Evolutionary conservation across 2,113 vertebrate species (phyloP).

Genomic region (Aptenodytes patagonicus): DNA sequence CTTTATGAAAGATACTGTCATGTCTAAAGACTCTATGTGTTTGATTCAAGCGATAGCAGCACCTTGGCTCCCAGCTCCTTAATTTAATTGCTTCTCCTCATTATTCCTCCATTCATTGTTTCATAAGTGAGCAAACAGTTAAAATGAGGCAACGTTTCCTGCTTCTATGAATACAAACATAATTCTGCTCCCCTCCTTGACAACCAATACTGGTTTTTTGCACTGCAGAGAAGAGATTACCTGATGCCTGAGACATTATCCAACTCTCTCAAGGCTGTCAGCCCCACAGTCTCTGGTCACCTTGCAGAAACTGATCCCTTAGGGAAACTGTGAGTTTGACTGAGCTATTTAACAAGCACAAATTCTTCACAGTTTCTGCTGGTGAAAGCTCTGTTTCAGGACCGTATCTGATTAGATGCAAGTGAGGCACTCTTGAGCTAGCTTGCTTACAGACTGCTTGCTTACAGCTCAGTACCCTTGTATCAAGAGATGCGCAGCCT

Average conservation of each 20-base stretch:
- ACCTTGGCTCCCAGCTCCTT: neutral
- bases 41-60: neutral
- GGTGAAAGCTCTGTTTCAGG: neutral
- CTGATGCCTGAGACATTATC: neutral
- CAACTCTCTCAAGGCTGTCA: neutral
- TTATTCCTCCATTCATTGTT: neutral
- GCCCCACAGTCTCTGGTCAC: no score
- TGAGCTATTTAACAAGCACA: neutral
- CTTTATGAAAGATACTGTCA: neutral
- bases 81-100: neutral
- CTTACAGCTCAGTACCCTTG: neutral
- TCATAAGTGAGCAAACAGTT: neutral
- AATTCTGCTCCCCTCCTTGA: neutral
- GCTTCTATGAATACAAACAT: neutral
- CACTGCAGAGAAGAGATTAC: neutral
- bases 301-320: neutral
- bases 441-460: neutral
- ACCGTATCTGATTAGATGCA: neutral
- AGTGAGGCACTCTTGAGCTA: neutral
- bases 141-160: neutral
- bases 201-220: neutral
- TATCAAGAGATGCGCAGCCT: neutral
- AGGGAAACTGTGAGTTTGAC: neutral
- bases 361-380: neutral
- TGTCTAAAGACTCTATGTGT: neutral